Evolutionary conservation across 2,113 vertebrate genomes (phyloP), one percentile per base, ranked within the genome.

Genomic region (Chloropsis hardwickii): DNA sequence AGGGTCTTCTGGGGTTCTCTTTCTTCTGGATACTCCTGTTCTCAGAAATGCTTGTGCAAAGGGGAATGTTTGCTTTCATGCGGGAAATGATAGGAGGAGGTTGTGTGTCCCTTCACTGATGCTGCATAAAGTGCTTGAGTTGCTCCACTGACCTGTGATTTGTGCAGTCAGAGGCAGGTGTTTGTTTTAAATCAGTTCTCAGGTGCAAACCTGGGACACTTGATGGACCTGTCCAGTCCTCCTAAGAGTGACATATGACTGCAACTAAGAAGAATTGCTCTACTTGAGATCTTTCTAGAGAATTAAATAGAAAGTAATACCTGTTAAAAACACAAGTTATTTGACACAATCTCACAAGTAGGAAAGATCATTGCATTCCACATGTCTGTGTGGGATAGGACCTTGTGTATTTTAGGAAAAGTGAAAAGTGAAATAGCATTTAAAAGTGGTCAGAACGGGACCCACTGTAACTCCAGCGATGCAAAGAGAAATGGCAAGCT

Each of bases 31-130:
- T 64, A 14, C 4, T 35, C 81, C 40, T 80, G 27, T 42, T 80
- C 47, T 66, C 31, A 58, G 64, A 90, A 93, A 71, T 20, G 5
- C 16, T 33, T 56, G 20, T 42, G 45, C 60, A 48, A 73, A 61
- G 14, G 12, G 28, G 12, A 60, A 39, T 33, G 17, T 64, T 87
- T 67, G 31, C 3, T 65, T 91, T 86, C 24, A 11, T 58, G 71
- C 0, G 0, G 33, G 35, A 65, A 85, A 31, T 11, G 2, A 29
- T 20, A 56, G 60, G 9, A 90, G n/a, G 53, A 83, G 35, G 14
- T 37, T 88, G 27, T 29, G 24, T 61, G 57, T 60, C 44, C 56
- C n/a, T 83, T 81, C 44, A 45, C 1, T 50, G 51, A 58, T 69
- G 45, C 40, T 69, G 64, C 64, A 39, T 50, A 8, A 87, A 88